Percentiles rank a stretch among this genome's conserved stretches.
phyloP scores from a whole-genome alignment of 2,888 invertebrate species.

The Saturnia pavonia region DNA sequence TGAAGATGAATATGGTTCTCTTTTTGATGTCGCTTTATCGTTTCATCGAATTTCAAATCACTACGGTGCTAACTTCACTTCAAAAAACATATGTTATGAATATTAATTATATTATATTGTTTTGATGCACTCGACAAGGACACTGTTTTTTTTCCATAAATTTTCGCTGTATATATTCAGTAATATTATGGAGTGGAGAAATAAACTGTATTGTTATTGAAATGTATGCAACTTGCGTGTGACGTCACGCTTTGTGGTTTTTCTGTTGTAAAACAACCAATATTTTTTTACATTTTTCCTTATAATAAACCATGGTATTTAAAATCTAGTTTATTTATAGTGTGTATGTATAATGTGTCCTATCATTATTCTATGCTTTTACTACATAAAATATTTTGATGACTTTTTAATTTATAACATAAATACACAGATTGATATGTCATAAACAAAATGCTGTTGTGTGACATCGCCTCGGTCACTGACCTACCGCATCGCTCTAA shows the following conservation, averaged over 20 bases:
- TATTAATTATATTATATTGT: too few relatives aligned
- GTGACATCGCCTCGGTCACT: conserved; percentile 9
- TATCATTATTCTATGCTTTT: too few relatives aligned
- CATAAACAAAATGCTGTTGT: neutral
- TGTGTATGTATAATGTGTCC: neutral
- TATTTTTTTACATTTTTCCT: neutral
- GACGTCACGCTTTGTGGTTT: neutral
- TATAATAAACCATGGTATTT: neutral
- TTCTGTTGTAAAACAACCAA: neutral
- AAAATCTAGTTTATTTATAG: neutral
- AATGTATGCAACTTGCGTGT: neutral
- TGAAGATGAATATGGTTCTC: too few relatives aligned
- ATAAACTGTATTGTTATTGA: neutral
- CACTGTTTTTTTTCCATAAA: too few relatives aligned
- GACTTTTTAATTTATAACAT: neutral
- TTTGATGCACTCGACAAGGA: too few relatives aligned
- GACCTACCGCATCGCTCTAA: conserved; percentile 15
- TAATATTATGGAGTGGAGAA: neutral
- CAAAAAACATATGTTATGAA: too few relatives aligned
- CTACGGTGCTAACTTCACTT: too few relatives aligned
- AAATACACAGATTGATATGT: neutral
- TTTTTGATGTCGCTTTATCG: too few relatives aligned
- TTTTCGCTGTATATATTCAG: neutral
- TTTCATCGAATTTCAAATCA: too few relatives aligned
- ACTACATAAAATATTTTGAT: too few relatives aligned